phyloP scores from a whole-genome alignment of 1,140 invertebrate genomes.

The Steinernema feltiae region DNA sequence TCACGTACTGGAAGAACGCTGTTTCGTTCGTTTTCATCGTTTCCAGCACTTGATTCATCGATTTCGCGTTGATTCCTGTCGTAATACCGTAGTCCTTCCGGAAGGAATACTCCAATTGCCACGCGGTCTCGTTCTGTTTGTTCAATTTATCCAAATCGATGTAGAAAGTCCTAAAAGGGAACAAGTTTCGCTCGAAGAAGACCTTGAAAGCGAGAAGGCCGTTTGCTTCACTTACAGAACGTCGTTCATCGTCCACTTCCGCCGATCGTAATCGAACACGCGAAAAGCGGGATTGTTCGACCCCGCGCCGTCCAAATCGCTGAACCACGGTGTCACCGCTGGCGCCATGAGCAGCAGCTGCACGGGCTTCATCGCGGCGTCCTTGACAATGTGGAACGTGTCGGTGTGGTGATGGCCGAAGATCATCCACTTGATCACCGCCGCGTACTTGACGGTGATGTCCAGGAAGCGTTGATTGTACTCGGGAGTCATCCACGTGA shows the following conservation, averaged over 20 bases:
- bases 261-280: conserved; percentile 36
- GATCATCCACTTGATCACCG: conserved; percentile 49
- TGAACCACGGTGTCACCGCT: conserved; percentile 37
- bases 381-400: conserved; percentile 49
- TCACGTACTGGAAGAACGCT: conserved; percentile 37
- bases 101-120: conserved; percentile 45
- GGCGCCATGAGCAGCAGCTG: conserved; percentile 30
- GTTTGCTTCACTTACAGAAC: conserved; percentile 32
- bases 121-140: conserved; percentile 23
- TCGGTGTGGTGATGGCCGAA: conserved; percentile 56
- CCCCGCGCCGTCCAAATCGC: conserved; percentile 26
- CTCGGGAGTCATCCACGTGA: conserved; percentile 39
- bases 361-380: conserved; percentile 14
- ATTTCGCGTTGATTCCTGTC: conserved; percentile 19
- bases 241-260: conserved; percentile 32
- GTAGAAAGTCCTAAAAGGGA: conserved; percentile 43
- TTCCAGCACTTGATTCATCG: conserved; percentile 26
- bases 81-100: conserved; percentile 34
- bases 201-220: neutral
- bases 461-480: conserved; percentile 46
- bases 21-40: conserved; percentile 34
- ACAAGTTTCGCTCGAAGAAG: neutral
- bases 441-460: conserved; percentile 38
- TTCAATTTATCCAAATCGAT: conserved; percentile 43
- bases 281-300: conserved; percentile 37